phyloP scores from a whole-genome alignment of 2,888 invertebrate species.

The Branchipolynoe longqiensis region DNA sequence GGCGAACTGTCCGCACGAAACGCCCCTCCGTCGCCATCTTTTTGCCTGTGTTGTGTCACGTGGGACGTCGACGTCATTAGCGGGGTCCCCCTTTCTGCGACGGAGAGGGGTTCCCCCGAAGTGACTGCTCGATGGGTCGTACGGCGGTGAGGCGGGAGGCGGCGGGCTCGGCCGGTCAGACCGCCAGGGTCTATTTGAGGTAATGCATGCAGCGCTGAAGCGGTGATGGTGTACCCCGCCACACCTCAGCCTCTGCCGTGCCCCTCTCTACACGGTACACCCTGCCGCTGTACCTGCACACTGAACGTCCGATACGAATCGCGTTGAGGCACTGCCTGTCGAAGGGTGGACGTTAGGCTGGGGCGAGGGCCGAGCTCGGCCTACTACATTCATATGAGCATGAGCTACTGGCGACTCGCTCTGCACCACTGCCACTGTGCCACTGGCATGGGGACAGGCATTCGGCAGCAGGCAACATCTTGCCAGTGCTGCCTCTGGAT shows the following conservation, averaged over 20 bases:
- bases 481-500: background rate
- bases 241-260: background rate
- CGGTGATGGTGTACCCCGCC: background rate
- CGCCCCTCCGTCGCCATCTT: slow-evolving; percentile 56
- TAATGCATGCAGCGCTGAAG: background rate
- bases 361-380: background rate
- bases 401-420: no score
- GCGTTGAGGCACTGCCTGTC: no score
- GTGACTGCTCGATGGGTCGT: background rate
- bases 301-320: no score
- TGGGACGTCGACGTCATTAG: slow-evolving; percentile 34
- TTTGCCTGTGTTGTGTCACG: slow-evolving; percentile 54
- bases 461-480: background rate
- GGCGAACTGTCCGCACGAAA: slow-evolving; percentile 45
- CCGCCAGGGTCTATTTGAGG: background rate
- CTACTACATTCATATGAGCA: background rate
- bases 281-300: no score
- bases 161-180: no score
- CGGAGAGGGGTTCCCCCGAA: slow-evolving; percentile 33
- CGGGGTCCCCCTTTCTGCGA: slow-evolving; percentile 38
- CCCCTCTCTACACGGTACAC: no score
- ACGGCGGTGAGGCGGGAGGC: background rate
- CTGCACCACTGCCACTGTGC: background rate
- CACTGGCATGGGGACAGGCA: background rate
- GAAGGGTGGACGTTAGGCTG: no score